Evolutionary conservation across 2,113 vertebrate genomes (phyloP).

Genomic region (Datnioides undecimradiatus): DNA sequence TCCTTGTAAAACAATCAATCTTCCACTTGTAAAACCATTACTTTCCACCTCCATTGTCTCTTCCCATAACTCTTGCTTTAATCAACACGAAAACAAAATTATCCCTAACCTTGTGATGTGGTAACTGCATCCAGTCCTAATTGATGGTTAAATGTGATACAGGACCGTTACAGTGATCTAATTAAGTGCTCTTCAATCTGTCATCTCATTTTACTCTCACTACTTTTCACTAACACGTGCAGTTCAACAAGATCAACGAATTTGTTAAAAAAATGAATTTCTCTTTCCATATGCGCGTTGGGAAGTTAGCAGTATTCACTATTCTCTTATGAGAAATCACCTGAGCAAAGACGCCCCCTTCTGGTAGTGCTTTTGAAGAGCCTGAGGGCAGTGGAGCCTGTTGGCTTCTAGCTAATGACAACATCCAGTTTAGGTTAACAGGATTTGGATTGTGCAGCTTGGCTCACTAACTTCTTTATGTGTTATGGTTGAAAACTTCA

Average conservation of each 20-base stretch:
- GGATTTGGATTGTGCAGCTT: background rate
- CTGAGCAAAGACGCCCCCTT: slow-evolving; percentile 48
- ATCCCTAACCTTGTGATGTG: slow-evolving; percentile 27
- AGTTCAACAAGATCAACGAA: background rate
- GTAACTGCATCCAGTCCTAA: slow-evolving; percentile 51
- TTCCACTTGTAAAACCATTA: slow-evolving; percentile 71
- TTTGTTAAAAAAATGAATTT: background rate
- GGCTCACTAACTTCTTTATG: background rate
- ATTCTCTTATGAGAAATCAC: slow-evolving; percentile 1
- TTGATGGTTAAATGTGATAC: slow-evolving; percentile 57
- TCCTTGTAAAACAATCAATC: slow-evolving; percentile 75
- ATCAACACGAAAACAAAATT: slow-evolving; percentile 63
- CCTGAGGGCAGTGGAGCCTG: background rate
- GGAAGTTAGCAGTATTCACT: background rate
- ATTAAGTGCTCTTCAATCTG: slow-evolving; percentile 62
- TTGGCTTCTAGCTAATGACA: background rate
- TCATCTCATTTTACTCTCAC: slow-evolving; percentile 26
- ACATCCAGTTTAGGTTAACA: background rate
- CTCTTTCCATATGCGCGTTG: background rate
- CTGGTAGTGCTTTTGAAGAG: slow-evolving; percentile 38
- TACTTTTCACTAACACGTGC: background rate
- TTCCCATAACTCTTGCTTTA: slow-evolving; percentile 50
- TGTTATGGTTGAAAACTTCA: background rate
- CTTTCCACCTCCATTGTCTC: slow-evolving; percentile 32
- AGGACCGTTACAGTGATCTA: slow-evolving; percentile 43